Evolutionary conservation across 2,888 invertebrate genomes (phyloP), one percentile per base, ranked within the genome.

Genomic region (Physocephala rufipes): DNA sequence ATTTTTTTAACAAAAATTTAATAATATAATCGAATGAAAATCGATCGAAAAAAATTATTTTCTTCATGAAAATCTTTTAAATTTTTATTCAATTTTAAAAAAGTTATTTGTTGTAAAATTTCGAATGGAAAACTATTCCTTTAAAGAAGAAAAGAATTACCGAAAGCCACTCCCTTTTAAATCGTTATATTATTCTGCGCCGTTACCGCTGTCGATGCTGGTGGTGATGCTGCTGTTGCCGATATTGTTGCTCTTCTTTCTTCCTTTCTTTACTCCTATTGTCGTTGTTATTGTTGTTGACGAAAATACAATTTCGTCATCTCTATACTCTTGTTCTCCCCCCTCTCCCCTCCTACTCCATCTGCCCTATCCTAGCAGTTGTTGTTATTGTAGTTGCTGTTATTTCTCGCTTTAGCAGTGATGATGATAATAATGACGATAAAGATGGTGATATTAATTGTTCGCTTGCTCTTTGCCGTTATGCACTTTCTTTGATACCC

Each of bases 141-240:
- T 24, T 28, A n/a, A n/a, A 24, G 21, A 58, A 21, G 16, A 28
- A 13, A 66, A 9, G n/a, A 28, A 26, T 21, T 66, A 36, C 61
- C 66, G 51, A 61, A 66, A 63, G 72, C 72, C 74, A 74, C 74
- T 74, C 74, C 74, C 74, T 74, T 74, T 74, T 74, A 71, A 72
- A 59, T 36, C 58, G 73, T 67, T 63, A 55, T 70, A 67, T 49
- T n/a, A 69, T 43, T 30, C n/a, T 24, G 28, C 36, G 24, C 58
- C 21, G 53, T 3, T 53, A 21, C 1, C 21, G 53, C 21, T 53
- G 53, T 19, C 21, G 53, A 53, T 53, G 53, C 53, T 53, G 53
- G 3, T 53, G 21, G 1, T 2, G n/a, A 12, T 53, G 24, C 21
- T 53, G 53, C 21, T 53, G 24, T 21, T 21, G 1, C 1, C 53